These are phyloP conservation scores for Glaucopsyche alexis DNA, from an alignment of 2,888 invertebrate genomes.

Conservation along the genomic window DNA sequence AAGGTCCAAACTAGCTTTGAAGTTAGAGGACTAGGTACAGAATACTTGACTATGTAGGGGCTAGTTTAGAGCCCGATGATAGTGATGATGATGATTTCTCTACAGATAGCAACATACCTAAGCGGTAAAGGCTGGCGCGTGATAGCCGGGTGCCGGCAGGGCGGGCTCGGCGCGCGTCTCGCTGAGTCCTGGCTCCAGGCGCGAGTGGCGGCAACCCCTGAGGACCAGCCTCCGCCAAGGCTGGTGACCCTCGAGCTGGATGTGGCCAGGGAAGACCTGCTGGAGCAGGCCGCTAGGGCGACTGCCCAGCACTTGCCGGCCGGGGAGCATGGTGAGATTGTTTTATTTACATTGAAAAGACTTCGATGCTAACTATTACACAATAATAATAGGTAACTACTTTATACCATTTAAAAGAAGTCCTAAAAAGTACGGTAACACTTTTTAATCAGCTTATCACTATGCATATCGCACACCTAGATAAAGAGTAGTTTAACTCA, in stretches of 20 bases:
- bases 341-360: not conserved
- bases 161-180: constrained; percentile 81
- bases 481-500: too few species aligned
- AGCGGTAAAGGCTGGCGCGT: constrained; percentile 87
- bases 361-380: not conserved
- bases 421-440: too few species aligned
- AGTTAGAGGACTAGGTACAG: too few species aligned
- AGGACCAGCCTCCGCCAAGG: constrained; percentile 70
- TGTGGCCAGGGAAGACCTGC: constrained; percentile 88
- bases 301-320: constrained; percentile 90
- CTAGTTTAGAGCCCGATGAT: too few species aligned
- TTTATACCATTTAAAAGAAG: too few species aligned
- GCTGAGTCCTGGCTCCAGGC: constrained; percentile 80
- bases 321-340: constrained; percentile 85
- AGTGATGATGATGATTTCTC: not conserved
- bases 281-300: constrained; percentile 88
- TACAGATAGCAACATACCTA: constrained; percentile 84
- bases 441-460: too few species aligned
- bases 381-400: too few species aligned
- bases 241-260: constrained; percentile 87
- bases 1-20: too few species aligned
- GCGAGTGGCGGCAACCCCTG: constrained; percentile 73
- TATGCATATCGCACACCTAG: too few species aligned
- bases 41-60: too few species aligned
- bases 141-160: constrained; percentile 86